Evolutionary conservation across 2,113 vertebrate species (phyloP), one percentile per base, ranked within the genome.

Genomic region (Sciurus niger): DNA sequence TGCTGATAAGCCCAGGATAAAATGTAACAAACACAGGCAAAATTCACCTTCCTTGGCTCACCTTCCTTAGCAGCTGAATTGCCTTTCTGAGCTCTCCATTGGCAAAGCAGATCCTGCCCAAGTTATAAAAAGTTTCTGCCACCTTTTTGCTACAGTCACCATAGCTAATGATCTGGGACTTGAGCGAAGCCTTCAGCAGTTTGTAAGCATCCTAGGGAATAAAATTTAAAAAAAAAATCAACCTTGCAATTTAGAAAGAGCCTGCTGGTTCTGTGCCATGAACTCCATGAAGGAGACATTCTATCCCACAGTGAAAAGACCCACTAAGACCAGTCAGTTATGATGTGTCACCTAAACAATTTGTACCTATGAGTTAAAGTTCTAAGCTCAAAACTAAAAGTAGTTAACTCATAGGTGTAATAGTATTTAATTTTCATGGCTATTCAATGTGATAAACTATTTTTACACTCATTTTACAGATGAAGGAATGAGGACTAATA

Each of bases 61-160:
- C 97, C 98, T 98, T 98, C 65, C 85, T 97, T 53, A 98, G 93
- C 40, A 98, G 80, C 2, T 92, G 94, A 93, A 97, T 93, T 8
- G 97, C 97, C 67, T 98, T 96, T 77, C 14, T 77, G 37, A 97
- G 70, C 6, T 98, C 97, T 89, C 97, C 95, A 58, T 97, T 97
- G 72, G 97, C 94, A 91, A 98, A 97, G 72, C 80, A 97, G 74
- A 98, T 96, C 46, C 74, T 98, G 65, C 97, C 96, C 98, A 98
- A 96, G 48, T 97, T 98, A 89, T 97, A 96, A 22, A 98, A 96
- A 8, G 84, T 93, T 89, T 98, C 97, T 11, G 96, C 97, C 51
- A 97, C 37, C 46, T 95, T 95, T 83, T 98, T 84, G 86, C 90
- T 98, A 60, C 89, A 98, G 76, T 97, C 94, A 20, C 90, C 77